A percentile compares a stretch with the other conserved stretches of the same genome.
These are phyloP conservation scores for Heliconius eleuchia DNA, from an alignment of 1,140 invertebrate genomes.

Conservation along the genomic window DNA sequence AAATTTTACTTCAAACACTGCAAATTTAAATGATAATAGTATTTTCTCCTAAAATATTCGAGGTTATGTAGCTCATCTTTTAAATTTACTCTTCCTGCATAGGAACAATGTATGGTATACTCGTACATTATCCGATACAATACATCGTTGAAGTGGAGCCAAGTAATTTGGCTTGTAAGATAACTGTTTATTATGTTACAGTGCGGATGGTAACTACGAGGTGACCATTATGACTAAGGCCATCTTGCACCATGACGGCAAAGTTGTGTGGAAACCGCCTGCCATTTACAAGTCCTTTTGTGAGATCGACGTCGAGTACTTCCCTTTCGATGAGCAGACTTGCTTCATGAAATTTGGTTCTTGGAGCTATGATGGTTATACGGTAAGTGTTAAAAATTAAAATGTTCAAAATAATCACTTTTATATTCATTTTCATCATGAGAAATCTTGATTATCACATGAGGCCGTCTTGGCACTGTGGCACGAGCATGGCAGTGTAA, in stretches of 20 bases:
- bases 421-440: too few relatives aligned
- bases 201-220: slow-evolving; percentile 98
- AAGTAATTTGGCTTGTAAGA: slow-evolving; percentile 12
- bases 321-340: slow-evolving; percentile 97
- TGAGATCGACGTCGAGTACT: slow-evolving; percentile 98
- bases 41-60: neutral
- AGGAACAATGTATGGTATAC: neutral
- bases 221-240: slow-evolving; percentile 99
- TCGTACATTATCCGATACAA: neutral
- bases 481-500: too few relatives aligned
- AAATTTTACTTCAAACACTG: neutral
- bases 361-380: slow-evolving; percentile 96
- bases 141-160: slow-evolving; percentile 12
- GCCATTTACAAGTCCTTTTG: slow-evolving; percentile 99
- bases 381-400: slow-evolving; percentile 82
- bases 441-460: too few relatives aligned
- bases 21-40: neutral
- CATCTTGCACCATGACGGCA: slow-evolving; percentile 94
- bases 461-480: too few relatives aligned
- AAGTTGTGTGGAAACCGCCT: slow-evolving; percentile 98
- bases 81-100: neutral
- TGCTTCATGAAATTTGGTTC: slow-evolving; percentile 99
- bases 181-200: slow-evolving; percentile 73
- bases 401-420: too few relatives aligned
- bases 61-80: neutral